Percentiles rank a stretch among this genome's conserved stretches.
These are phyloP conservation scores for Eupithecia tripunctaria DNA, from an alignment of 2,888 invertebrate species.

Conservation along the genomic window DNA sequence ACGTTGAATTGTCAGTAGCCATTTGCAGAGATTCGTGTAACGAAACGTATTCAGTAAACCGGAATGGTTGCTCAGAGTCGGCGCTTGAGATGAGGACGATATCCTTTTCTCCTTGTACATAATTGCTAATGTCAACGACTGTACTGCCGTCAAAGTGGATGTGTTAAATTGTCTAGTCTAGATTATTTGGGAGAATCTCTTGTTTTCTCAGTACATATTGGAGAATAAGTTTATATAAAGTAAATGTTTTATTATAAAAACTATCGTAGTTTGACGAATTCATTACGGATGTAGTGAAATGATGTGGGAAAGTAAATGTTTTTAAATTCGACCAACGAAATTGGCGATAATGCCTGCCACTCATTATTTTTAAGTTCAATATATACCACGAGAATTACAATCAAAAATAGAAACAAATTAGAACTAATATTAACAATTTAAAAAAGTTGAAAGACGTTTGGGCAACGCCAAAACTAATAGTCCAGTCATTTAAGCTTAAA, in stretches of 20 bases:
- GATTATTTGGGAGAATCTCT: neutral
- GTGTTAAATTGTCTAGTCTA: neutral
- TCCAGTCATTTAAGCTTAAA: too few species aligned
- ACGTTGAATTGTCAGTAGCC: too few species aligned
- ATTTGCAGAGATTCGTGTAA: neutral
- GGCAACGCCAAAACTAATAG: too few species aligned
- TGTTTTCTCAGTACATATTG: neutral
- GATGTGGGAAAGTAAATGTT: too few species aligned
- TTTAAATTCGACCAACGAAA: neutral
- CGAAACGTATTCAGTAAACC: neutral
- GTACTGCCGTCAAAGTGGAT: neutral
- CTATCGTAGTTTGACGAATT: too few species aligned
- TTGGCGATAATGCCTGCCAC: too few species aligned
- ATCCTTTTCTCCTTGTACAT: constrained; percentile 26
- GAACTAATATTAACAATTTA: too few species aligned
- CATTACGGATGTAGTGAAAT: too few species aligned
- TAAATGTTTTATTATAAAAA: neutral
- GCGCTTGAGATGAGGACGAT: constrained; percentile 13
- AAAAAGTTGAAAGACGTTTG: too few species aligned
- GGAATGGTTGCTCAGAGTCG: neutral
- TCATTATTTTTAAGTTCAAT: too few species aligned
- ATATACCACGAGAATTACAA: too few species aligned
- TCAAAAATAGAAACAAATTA: too few species aligned
- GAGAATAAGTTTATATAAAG: neutral
- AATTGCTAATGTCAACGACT: constrained; percentile 10